Evolutionary conservation across 2,113 vertebrate species (phyloP).

Genomic region (Ifrita kowaldi): DNA sequence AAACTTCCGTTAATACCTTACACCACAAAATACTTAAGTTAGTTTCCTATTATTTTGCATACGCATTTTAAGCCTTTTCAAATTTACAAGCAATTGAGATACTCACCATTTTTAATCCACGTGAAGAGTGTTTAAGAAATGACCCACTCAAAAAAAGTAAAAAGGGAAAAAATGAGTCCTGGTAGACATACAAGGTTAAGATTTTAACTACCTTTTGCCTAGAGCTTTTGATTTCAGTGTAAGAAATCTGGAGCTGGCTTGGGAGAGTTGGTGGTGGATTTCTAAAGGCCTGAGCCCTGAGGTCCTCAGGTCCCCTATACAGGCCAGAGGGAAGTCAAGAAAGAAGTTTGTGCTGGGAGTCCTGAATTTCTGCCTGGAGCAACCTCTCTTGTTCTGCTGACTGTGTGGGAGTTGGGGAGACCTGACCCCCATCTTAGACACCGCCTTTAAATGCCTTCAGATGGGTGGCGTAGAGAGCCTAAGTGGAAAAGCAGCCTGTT

Average conservation of each 20-base stretch:
- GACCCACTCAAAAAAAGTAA: background rate
- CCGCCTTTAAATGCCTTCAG: background rate
- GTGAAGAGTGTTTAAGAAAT: background rate
- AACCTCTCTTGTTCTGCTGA: background rate
- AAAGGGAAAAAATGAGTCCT: background rate
- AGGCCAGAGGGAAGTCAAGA: background rate
- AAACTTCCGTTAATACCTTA: background rate
- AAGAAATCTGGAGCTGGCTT: background rate
- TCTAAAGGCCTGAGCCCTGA: accelerated
- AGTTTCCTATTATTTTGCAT: background rate
- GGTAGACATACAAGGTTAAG: background rate
- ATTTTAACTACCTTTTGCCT: background rate
- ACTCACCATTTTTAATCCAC: background rate
- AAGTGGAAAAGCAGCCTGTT: background rate
- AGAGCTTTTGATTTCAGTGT: background rate
- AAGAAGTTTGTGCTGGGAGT: background rate
- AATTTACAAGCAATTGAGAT: background rate
- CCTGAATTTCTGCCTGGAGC: background rate
- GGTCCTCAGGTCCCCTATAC: background rate
- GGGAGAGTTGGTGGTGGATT: background rate
- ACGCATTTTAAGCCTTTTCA: background rate
- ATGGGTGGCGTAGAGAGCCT: background rate
- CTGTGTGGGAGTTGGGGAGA: background rate
- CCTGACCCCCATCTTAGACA: accelerated
- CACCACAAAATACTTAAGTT: accelerated